A percentile compares a stretch with the other conserved stretches of the same genome.
Evolutionary conservation across 2,888 invertebrate genomes (phyloP).

Genomic region (Sphaeridia pumilis): DNA sequence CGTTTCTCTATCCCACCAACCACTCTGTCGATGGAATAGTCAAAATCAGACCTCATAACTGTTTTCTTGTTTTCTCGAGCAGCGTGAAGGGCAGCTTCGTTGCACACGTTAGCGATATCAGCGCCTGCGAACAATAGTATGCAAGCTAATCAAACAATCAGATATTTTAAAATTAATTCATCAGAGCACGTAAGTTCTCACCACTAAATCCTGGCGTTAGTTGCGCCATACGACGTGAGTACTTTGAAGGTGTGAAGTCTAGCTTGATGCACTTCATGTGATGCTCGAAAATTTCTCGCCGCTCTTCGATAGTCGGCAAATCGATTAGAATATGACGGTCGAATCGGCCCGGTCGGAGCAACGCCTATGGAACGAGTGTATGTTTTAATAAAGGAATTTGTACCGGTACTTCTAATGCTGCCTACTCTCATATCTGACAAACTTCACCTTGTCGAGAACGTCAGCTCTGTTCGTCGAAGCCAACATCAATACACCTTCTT

Average conservation of each 20-base stretch:
- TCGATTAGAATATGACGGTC: constrained; percentile 96
- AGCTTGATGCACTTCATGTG: constrained; percentile 74
- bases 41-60: constrained; percentile 62
- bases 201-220: constrained; percentile 91
- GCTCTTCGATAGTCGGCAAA: constrained; percentile 74
- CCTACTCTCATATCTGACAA: too few species aligned
- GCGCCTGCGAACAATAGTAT: constrained; percentile 60
- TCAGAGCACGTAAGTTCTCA: constrained; percentile 37
- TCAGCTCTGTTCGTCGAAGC: constrained; percentile 95
- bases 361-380: too few species aligned
- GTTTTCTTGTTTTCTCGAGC: constrained; percentile 62
- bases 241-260: constrained; percentile 53
- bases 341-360: constrained; percentile 89
- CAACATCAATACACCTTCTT: constrained; percentile 86
- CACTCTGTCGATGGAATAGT: constrained; percentile 88
- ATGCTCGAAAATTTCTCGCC: constrained; percentile 84
- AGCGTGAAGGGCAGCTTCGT: constrained; percentile 93
- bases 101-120: constrained; percentile 96
- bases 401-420: too few species aligned
- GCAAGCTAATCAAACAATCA: background rate
- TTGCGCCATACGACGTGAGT: constrained; percentile 62
- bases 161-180: background rate
- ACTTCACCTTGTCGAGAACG: constrained; percentile 80
- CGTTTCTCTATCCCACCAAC: constrained; percentile 88
- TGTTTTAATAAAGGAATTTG: too few species aligned